Percentiles rank a stretch among this genome's conserved stretches.
These are phyloP conservation scores for Oeneis ivallda DNA, from an alignment of 2,888 invertebrate species.

Conservation along the genomic window DNA sequence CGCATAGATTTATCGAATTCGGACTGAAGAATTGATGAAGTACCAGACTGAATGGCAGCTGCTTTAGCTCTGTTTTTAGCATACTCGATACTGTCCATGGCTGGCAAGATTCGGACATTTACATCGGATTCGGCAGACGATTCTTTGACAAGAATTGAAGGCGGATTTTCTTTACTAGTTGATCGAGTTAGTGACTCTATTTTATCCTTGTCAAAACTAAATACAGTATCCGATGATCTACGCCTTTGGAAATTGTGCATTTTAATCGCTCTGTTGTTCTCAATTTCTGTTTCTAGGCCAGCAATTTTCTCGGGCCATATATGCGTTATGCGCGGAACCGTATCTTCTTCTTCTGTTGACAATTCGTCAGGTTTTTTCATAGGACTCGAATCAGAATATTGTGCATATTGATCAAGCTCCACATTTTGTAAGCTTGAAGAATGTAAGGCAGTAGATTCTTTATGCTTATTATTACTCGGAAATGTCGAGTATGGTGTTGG, in stretches of 20 bases:
- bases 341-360: constrained; percentile 79
- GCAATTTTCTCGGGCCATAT: constrained; percentile 82
- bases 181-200: constrained; percentile 86
- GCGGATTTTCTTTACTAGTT: constrained; percentile 65
- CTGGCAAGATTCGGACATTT: constrained; percentile 72
- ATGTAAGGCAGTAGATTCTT: constrained; percentile 83
- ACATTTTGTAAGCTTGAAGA: constrained; percentile 87
- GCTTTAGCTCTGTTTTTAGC: constrained; percentile 81
- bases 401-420: constrained; percentile 83
- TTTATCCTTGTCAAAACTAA: constrained; percentile 89
- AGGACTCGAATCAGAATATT: constrained; percentile 64
- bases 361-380: constrained; percentile 71
- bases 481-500: constrained; percentile 84
- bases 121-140: constrained; percentile 79
- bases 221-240: constrained; percentile 87
- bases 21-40: constrained; percentile 81
- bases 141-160: constrained; percentile 70
- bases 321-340: constrained; percentile 72
- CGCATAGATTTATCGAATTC: constrained; percentile 83
- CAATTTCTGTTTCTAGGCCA: constrained; percentile 77
- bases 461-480: constrained; percentile 82
- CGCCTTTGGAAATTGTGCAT: constrained; percentile 81
- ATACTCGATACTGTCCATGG: constrained; percentile 80
- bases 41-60: constrained; percentile 62
- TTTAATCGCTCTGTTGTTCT: constrained; percentile 68